phyloP scores from a whole-genome alignment of 2,888 invertebrate species.

The Pterostichus madidus region DNA sequence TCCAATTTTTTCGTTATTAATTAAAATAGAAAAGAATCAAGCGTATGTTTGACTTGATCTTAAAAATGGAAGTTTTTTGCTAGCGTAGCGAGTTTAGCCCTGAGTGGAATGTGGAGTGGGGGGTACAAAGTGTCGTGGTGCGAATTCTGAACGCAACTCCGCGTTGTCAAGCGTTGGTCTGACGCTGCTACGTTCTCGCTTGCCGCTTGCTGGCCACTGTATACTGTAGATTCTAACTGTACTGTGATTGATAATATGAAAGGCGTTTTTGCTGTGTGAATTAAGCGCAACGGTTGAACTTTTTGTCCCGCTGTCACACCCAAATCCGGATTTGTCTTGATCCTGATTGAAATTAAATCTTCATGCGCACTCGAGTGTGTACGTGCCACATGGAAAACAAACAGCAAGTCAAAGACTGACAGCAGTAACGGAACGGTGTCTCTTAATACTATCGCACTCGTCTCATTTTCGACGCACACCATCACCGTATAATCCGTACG shows the following conservation, averaged over 20 bases:
- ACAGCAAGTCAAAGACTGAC: conserved; percentile 58
- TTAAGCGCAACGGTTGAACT: conserved; percentile 55
- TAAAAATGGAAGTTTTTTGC: conserved; percentile 23
- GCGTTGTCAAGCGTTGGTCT: background rate
- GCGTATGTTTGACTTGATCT: conserved; percentile 19
- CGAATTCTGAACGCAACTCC: background rate
- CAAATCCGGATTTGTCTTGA: conserved; percentile 63
- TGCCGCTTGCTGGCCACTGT: background rate
- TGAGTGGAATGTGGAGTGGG: background rate
- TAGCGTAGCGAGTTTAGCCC: background rate
- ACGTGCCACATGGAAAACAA: conserved; percentile 54
- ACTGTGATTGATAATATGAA: conserved; percentile 56
- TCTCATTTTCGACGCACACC: background rate
- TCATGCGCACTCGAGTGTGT: conserved; percentile 52
- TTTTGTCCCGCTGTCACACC: conserved; percentile 57
- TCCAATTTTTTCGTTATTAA: background rate
- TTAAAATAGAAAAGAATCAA: background rate
- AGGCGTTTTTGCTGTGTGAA: conserved; percentile 52
- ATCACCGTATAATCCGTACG: conserved; percentile 11
- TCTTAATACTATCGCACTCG: conserved; percentile 29
- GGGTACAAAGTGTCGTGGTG: conserved; percentile 4
- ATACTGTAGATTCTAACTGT: background rate
- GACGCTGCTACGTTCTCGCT: background rate
- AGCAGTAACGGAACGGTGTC: background rate
- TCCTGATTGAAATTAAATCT: conserved; percentile 63